Evolutionary conservation across 2,113 vertebrate species (phyloP).

Genomic region (Petaurus breviceps): DNA sequence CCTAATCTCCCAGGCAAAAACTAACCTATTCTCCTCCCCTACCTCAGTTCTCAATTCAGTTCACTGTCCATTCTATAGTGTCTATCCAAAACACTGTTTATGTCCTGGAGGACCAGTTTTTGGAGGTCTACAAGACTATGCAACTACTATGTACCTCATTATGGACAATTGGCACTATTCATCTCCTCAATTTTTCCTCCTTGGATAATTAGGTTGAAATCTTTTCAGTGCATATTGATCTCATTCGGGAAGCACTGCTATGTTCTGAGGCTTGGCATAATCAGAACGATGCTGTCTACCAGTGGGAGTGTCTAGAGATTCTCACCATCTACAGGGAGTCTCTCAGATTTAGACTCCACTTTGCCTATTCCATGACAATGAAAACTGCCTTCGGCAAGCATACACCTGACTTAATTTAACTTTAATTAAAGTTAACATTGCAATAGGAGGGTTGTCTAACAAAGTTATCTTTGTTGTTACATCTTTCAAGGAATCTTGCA

Average conservation of each 20-base stretch:
- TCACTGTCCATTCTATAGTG: background rate
- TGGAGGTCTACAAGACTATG: background rate
- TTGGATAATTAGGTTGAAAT: background rate
- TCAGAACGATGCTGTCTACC: background rate
- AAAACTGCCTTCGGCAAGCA: background rate
- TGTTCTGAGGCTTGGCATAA: background rate
- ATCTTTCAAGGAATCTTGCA: background rate
- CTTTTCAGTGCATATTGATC: background rate
- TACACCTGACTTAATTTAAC: too few relatives aligned
- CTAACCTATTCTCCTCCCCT: background rate
- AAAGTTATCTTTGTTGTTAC: background rate
- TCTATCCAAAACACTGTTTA: background rate
- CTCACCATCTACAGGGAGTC: background rate
- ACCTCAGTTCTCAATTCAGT: background rate
- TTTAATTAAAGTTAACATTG: background rate
- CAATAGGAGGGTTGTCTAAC: background rate
- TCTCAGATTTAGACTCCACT: background rate
- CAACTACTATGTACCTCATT: background rate
- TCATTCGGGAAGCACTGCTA: background rate
- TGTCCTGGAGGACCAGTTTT: background rate
- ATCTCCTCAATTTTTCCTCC: background rate
- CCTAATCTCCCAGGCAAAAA: background rate
- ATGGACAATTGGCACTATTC: background rate
- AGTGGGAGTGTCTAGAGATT: background rate
- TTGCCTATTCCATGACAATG: background rate